These are phyloP conservation scores for Daphoenositta chrysoptera DNA, from an alignment of 2,113 vertebrate genomes.

Conservation along the genomic window DNA sequence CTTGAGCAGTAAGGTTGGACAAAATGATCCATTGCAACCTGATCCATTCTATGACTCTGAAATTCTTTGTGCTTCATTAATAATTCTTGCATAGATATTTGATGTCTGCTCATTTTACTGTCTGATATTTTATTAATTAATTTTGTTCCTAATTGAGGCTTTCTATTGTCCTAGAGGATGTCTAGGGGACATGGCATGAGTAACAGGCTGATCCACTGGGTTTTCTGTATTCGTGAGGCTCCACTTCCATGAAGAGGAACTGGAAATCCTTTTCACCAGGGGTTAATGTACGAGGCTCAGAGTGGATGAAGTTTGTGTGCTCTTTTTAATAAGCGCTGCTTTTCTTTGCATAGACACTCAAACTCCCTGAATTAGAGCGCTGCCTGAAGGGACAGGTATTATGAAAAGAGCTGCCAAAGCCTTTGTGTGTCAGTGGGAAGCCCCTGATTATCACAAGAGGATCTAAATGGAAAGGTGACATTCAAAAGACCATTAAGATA, in stretches of 20 bases:
- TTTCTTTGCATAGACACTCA: constrained; percentile 9
- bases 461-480: constrained; percentile 53
- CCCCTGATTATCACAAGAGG: constrained; percentile 13
- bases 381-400: constrained; percentile 50
- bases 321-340: constrained; percentile 7
- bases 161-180: background rate
- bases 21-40: background rate
- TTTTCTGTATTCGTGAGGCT: constrained; percentile 41
- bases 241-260: background rate
- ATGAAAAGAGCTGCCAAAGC: constrained; percentile 33
- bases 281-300: background rate
- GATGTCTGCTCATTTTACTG: background rate
- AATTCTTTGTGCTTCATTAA: background rate
- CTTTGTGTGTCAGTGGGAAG: constrained; percentile 19
- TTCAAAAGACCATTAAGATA: constrained; percentile 53
- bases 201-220: background rate
- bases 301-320: constrained; percentile 20
- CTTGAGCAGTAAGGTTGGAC: background rate
- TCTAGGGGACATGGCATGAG: background rate
- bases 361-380: background rate
- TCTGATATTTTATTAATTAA: background rate
- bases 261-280: background rate
- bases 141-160: background rate
- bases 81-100: background rate
- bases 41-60: background rate